Percentiles rank a stretch among this genome's conserved stretches.
These are phyloP conservation scores for Drosophila paramelanica DNA, from an alignment of 2,888 invertebrate genomes.

Conservation along the genomic window DNA sequence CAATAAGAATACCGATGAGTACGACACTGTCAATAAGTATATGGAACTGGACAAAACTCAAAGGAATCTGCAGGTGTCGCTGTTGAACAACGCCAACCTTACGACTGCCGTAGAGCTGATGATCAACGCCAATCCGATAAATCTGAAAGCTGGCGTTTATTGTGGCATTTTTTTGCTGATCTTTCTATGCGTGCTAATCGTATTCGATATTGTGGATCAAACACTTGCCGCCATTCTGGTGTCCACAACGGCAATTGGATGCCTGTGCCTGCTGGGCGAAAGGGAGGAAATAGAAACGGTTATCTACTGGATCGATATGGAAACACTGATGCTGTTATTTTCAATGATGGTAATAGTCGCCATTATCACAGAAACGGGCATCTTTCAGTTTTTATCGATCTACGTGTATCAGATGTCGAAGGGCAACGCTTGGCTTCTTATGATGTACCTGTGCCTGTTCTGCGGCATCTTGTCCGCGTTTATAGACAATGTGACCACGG, in stretches of 20 bases:
- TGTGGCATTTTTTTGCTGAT: slow-evolving; percentile 90
- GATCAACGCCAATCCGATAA: slow-evolving; percentile 86
- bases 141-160: slow-evolving; percentile 88
- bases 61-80: slow-evolving; percentile 1
- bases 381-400: slow-evolving; percentile 91
- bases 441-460: slow-evolving; percentile 89
- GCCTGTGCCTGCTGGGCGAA: slow-evolving; percentile 88
- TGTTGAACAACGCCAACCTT: not conserved
- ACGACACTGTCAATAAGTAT: too few species aligned
- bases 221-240: slow-evolving; percentile 74
- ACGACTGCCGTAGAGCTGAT: slow-evolving; percentile 85
- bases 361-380: slow-evolving; percentile 90
- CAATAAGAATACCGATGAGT: too few species aligned
- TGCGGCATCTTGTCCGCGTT: slow-evolving; percentile 89
- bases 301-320: slow-evolving; percentile 90
- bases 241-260: slow-evolving; percentile 89
- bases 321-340: slow-evolving; percentile 88
- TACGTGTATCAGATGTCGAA: slow-evolving; percentile 88
- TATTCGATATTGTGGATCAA: slow-evolving; percentile 89
- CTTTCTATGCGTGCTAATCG: slow-evolving; percentile 92
- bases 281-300: slow-evolving; percentile 88
- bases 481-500: slow-evolving; percentile 91
- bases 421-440: slow-evolving; percentile 90
- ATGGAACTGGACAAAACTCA: too few species aligned
- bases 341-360: slow-evolving; percentile 93